These are phyloP conservation scores for Megaleporinus macrocephalus DNA, from an alignment of 2,113 vertebrate species.

Conservation along the genomic window DNA sequence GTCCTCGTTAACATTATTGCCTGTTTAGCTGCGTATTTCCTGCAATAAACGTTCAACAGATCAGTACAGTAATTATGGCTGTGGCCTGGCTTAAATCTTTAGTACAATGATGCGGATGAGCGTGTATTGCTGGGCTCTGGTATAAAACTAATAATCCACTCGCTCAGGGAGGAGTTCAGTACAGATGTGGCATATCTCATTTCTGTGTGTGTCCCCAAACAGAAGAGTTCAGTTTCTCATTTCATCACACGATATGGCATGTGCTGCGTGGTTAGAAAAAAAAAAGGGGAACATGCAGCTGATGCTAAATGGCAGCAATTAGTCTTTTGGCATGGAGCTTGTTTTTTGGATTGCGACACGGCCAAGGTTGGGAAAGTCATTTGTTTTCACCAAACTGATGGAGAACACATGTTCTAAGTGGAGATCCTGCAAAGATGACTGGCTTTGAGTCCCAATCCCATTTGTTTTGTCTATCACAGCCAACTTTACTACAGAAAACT, in stretches of 20 bases:
- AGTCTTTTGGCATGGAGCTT: slow-evolving; percentile 15
- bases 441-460: background rate
- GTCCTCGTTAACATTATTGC: slow-evolving; percentile 64
- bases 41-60: slow-evolving; percentile 65
- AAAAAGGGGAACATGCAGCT: background rate
- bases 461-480: background rate
- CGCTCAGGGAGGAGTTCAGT: background rate
- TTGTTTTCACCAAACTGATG: slow-evolving; percentile 11
- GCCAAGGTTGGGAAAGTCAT: background rate
- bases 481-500: background rate
- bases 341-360: background rate
- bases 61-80: slow-evolving; percentile 59
- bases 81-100: slow-evolving; percentile 59
- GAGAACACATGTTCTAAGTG: background rate
- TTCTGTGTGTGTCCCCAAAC: background rate
- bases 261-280: background rate
- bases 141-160: slow-evolving; percentile 55
- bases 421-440: background rate
- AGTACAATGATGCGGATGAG: slow-evolving; percentile 64
- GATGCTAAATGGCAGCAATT: background rate
- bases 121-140: slow-evolving; percentile 67
- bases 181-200: slow-evolving; percentile 22
- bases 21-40: slow-evolving; percentile 58
- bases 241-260: background rate
- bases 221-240: slow-evolving; percentile 5